Conservation (phyloP, 30 jellyfish, hydroid and myxozoan genomes). For the Aurelia sp. region DNA sequence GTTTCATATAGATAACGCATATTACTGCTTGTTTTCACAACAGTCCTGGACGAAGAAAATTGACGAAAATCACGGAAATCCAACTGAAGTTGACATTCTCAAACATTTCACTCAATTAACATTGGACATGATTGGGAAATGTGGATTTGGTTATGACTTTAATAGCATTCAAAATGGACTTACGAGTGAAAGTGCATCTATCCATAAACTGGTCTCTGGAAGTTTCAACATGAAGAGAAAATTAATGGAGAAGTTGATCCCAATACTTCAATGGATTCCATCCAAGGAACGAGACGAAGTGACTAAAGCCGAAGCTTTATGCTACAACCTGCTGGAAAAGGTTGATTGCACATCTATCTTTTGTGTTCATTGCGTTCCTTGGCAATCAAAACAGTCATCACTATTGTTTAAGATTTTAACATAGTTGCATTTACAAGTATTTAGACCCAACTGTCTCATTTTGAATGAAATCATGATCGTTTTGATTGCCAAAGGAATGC, state of each 20-base stretch:
- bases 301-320: slow-evolving; percentile 19
- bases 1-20: too few relatives aligned
- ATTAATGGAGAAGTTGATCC: slow-evolving; percentile 27
- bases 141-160: slow-evolving; percentile 68
- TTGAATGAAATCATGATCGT: too few relatives aligned
- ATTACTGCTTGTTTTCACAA: too few relatives aligned
- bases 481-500: too few relatives aligned
- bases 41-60: not conserved
- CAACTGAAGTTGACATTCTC: slow-evolving; percentile 43
- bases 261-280: slow-evolving; percentile 45
- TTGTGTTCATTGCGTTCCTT: too few relatives aligned
- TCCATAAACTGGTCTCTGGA: slow-evolving; percentile 35
- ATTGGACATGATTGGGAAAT: slow-evolving; percentile 53
- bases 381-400: too few relatives aligned
- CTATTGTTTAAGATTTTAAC: too few relatives aligned
- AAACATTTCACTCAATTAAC: slow-evolving; percentile 47
- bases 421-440: too few relatives aligned
- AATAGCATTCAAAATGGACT: slow-evolving; percentile 8
- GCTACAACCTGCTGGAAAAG: too few relatives aligned
- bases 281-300: slow-evolving; percentile 47
- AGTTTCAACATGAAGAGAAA: slow-evolving; percentile 27
- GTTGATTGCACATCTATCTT: too few relatives aligned
- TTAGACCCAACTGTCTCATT: too few relatives aligned
- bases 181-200: slow-evolving; percentile 37
- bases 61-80: slow-evolving; percentile 14